Conservation (phyloP, 1,140 invertebrate species). For the Caenorhabditis tropicalis region DNA sequence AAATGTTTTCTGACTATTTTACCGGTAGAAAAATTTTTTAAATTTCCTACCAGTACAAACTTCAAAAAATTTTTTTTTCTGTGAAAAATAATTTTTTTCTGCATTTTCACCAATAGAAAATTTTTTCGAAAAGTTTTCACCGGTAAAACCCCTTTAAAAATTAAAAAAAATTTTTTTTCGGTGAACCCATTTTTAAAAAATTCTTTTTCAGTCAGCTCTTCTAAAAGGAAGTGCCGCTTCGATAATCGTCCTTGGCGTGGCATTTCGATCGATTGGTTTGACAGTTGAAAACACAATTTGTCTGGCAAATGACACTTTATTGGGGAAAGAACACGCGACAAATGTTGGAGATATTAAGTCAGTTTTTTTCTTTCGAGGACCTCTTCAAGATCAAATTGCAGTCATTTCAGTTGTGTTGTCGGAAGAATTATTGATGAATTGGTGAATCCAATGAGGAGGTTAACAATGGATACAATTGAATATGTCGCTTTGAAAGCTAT, state of each 20-base stretch:
- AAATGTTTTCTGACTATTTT: no score
- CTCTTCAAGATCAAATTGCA: not conserved
- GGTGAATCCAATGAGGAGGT: slow-evolving; percentile 53
- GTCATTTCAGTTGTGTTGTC: slow-evolving; percentile 52
- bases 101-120: no score
- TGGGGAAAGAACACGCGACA: slow-evolving; percentile 54
- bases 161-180: no score
- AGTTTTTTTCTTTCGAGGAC: not conserved
- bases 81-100: no score
- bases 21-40: no score
- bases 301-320: slow-evolving; percentile 57
- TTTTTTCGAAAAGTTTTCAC: no score
- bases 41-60: no score
- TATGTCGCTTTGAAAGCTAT: slow-evolving; percentile 60
- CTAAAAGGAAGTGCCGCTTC: slow-evolving; percentile 55
- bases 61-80: no score
- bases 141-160: no score
- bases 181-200: no score
- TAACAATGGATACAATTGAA: slow-evolving; percentile 52
- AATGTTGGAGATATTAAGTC: slow-evolving; percentile 60
- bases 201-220: slow-evolving; percentile 59
- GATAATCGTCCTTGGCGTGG: slow-evolving; percentile 58
- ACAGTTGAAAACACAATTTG: slow-evolving; percentile 54
- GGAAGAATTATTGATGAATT: slow-evolving; percentile 56
- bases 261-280: slow-evolving; percentile 53